A percentile compares a stretch with the other conserved stretches of the same genome.
phyloP scores from a whole-genome alignment of 2,797 vertebrate species.

The Lagocephalus sceleratus region DNA sequence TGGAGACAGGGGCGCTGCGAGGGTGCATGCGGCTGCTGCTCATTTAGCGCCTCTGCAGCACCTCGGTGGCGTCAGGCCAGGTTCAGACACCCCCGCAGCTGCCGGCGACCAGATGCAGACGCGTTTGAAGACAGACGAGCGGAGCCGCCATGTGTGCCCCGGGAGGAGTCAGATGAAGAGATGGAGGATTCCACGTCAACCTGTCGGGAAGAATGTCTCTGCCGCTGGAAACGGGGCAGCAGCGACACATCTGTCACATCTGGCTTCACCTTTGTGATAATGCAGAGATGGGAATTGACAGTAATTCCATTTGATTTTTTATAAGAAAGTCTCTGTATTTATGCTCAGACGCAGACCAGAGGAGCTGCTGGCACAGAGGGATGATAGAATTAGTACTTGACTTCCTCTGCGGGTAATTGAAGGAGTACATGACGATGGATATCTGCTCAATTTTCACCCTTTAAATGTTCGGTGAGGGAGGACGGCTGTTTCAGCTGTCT shows the following conservation, averaged over 20 bases:
- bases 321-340: conserved; percentile 48
- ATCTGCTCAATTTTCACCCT: background rate
- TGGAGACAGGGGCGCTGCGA: conserved; percentile 7
- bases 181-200: conserved; percentile 28
- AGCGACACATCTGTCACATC: too few relatives aligned
- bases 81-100: conserved; percentile 44
- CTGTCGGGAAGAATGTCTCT: conserved; percentile 3
- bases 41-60: conserved; percentile 28
- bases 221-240: too few relatives aligned
- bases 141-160: conserved; percentile 28
- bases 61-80: conserved; percentile 46
- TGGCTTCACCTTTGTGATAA: too few relatives aligned
- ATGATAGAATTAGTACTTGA: conserved; percentile 34
- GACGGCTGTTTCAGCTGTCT: background rate
- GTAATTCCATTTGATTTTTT: conserved; percentile 44
- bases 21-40: conserved; percentile 14
- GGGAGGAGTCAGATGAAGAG: conserved; percentile 26
- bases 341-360: conserved; percentile 33
- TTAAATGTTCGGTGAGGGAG: background rate
- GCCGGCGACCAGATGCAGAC: conserved; percentile 62
- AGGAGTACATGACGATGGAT: conserved; percentile 18
- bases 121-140: conserved; percentile 65
- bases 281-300: conserved; percentile 45
- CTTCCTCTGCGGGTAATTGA: conserved; percentile 35
- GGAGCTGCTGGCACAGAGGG: conserved; percentile 44